Base-by-base conservation (phyloP, 2,113 vertebrate genomes). In the Dipodomys ordii region DNA sequence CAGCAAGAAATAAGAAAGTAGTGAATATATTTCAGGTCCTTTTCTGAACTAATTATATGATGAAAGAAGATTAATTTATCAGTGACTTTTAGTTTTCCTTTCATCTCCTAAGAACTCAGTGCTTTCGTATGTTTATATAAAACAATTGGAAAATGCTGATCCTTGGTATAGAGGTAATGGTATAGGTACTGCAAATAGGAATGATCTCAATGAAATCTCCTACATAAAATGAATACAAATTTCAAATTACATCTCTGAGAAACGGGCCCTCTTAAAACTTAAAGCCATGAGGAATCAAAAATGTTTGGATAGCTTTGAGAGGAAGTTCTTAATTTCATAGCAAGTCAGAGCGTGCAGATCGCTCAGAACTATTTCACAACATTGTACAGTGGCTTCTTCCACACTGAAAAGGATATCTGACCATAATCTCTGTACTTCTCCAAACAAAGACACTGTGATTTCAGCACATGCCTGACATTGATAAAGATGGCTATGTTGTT, bases 321-420 rank as follows among this genome's bases (percentile, higher is more conserved):
- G 97, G 96, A 98, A 98, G 97, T 95, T 96, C 95, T 98, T 97
- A 77, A 94, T 95, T 96, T 97, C 93, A 94, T 77, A 87, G 92
- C 97, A 97, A 96, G 95, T 97, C 94, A 0, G 67, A 97, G 95
- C 98, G 92, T 1, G 97, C 90, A 86, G 0, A 95, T 95, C 96
- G 92, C 91, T 93, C 91, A 97, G 94, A 97, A 97, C 92, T 89
- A 92, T 96, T 98, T 97, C 95, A 65, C 83, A 94, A 98, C 96
- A 85, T 94, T 93, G 68, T 88, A 96, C 82, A 88, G 62, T 32
- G 71, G 79, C 65, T 97, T 95, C 97, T 97, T 95, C 96, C 86
- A 95, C 93, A 94, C 69, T 74, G 79, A 80, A 96, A 96, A 83
- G 32, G 94, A 76, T 94, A 6, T 84, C 73, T 57, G 90, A 72